A percentile compares a stretch with the other conserved stretches of the same genome.
Conservation (phyloP, 1,140 invertebrate genomes). For the Bombus difficillimus region DNA sequence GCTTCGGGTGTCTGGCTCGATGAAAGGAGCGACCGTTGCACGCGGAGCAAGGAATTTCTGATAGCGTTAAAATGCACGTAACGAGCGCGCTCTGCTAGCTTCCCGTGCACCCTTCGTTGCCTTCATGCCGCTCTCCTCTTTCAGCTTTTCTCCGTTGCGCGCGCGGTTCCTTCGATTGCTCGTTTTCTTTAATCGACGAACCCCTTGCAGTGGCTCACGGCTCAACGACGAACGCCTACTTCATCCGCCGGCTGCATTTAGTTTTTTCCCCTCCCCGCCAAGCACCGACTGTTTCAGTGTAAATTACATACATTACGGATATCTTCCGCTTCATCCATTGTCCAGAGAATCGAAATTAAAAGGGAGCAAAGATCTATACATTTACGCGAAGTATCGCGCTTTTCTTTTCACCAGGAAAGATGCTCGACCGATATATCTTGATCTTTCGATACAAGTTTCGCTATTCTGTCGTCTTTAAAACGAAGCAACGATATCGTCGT, state of each 20-base stretch:
- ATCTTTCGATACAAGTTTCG: too few species aligned
- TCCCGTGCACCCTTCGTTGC: background rate
- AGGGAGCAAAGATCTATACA: background rate
- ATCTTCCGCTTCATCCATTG: background rate
- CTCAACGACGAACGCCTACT: background rate
- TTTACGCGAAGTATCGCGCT: too few species aligned
- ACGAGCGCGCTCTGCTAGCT: conserved; percentile 56
- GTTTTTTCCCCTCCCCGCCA: background rate
- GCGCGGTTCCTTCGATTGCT: conserved; percentile 24
- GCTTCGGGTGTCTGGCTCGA: conserved; percentile 51
- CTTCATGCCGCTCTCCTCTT: background rate
- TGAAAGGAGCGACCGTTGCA: conserved; percentile 48
- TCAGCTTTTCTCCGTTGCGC: background rate
- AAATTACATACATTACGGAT: background rate
- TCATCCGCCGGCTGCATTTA: background rate
- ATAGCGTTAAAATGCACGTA: conserved; percentile 55
- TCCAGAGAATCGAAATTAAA: background rate
- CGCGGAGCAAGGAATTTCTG: conserved; percentile 51
- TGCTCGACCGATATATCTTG: too few species aligned
- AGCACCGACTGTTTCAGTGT: background rate
- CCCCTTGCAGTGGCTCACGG: background rate
- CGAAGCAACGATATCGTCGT: too few species aligned
- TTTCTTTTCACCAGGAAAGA: too few species aligned
- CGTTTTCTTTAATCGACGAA: conserved; percentile 27
- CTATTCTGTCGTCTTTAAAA: background rate